Base-by-base conservation (phyloP, 1,140 invertebrate species). In the Dermatophagoides farinae region DNA sequence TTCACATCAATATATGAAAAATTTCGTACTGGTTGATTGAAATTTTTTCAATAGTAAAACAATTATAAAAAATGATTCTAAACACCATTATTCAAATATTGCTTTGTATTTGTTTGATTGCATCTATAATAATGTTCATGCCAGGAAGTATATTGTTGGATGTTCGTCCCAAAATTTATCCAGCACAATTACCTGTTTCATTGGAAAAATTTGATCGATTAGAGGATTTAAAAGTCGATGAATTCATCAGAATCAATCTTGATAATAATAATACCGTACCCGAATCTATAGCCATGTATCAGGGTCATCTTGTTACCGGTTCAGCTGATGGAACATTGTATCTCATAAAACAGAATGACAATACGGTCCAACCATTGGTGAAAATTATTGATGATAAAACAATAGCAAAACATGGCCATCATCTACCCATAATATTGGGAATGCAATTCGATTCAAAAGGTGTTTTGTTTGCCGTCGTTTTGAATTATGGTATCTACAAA, bases 401-500 rank as follows among this genome's bases (percentile, higher is more conserved):
- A 11, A 18, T 5, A 60, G 57, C 14, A 44, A 40, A 40, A 68
- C 77, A 16, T 77, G 78, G 65, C 89, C 86, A 77, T 86, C 86
- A 5, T 2, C 20, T 5, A 18, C 14, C 14, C 2, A 76, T 86
- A 64, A 84, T 85, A 5, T 71, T 91, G 1, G 86, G 86, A 38
- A 72, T 92, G 63, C 71, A 74, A 57, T 82, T 88, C 71, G 80
- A 84, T 70, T 77, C 78, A 41, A 77, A 78, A 64, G 84, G 82
- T n/a, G 74, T 74, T 44, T 68, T 91, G 14, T 81, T 81, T 74
- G 81, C 83, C 18, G 76, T 74, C 46, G 86, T 91, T 76, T 76
- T 82, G 12, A 89, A 88, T 70, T 77, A 82, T 68, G 88, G 88
- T 22, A 75, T 91, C 60, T 86, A 80, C 69, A 82, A 80, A 71